A percentile compares a stretch with the other conserved stretches of the same genome.
phyloP scores from a whole-genome alignment of 1,140 invertebrate species.

The Saccostrea cuccullata region DNA sequence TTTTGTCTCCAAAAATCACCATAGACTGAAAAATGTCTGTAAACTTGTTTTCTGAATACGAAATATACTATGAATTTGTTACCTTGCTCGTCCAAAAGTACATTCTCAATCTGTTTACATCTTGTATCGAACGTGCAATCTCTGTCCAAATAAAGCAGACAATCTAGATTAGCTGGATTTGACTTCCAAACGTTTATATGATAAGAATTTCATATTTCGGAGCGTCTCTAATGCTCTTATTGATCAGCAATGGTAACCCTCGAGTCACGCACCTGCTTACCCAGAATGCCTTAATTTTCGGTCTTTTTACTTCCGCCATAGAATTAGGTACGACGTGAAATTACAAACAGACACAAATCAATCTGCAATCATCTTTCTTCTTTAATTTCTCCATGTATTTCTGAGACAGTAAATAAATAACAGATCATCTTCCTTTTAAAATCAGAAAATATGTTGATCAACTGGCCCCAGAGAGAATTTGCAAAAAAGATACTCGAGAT shows the following conservation, averaged over 20 bases:
- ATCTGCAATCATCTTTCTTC: conserved; percentile 21
- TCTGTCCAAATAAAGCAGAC: not conserved
- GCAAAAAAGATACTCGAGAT: not conserved
- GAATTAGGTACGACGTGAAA: conserved; percentile 46
- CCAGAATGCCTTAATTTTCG: conserved; percentile 20
- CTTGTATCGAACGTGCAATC: conserved; percentile 37
- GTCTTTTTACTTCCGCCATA: conserved; percentile 50
- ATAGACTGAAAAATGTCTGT: too few relatives aligned
- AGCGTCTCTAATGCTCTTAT: not conserved
- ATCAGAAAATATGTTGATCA: not conserved
- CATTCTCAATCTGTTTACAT: conserved; percentile 38
- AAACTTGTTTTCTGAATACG: too few relatives aligned
- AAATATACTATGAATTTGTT: too few relatives aligned
- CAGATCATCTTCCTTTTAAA: not conserved
- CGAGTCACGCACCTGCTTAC: conserved; percentile 44
- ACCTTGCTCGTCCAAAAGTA: too few relatives aligned
- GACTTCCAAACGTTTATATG: conserved; percentile 7
- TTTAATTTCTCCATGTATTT: not conserved
- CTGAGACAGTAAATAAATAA: not conserved
- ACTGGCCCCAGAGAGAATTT: too few relatives aligned
- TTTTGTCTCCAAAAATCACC: too few relatives aligned
- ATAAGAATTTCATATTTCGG: not conserved
- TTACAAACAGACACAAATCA: not conserved
- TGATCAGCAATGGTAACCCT: not conserved
- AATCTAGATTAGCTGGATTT: not conserved